Evolutionary conservation across 2,113 vertebrate species (phyloP).

Genomic region (Candoia aspera): DNA sequence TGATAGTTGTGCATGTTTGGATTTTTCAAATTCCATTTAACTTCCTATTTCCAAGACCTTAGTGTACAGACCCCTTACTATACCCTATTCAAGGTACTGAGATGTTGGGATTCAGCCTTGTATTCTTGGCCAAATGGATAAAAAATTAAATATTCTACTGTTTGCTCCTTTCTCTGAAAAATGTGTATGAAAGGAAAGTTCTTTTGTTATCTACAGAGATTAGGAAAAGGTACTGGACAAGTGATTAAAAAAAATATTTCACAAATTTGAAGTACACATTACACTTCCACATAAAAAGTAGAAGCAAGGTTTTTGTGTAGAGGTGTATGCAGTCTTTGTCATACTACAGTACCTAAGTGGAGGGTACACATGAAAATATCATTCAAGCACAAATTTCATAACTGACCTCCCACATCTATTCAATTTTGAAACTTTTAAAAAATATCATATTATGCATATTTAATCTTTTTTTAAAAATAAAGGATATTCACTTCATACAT

Average conservation of each 20-base stretch:
- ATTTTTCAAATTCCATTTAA: background rate
- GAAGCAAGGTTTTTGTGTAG: too few relatives aligned
- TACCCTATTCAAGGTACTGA: background rate
- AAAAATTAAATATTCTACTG: background rate
- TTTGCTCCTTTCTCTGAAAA: background rate
- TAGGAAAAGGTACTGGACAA: background rate
- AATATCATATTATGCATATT: too few relatives aligned
- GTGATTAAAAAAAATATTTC: background rate
- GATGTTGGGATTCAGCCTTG: background rate
- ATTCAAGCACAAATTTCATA: too few relatives aligned
- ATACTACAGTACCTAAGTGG: too few relatives aligned
- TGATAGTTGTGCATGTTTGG: background rate
- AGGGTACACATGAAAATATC: too few relatives aligned
- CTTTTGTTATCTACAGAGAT: background rate
- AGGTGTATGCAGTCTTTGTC: too few relatives aligned
- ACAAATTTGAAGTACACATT: too few relatives aligned
- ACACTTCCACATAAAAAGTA: background rate
- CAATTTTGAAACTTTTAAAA: too few relatives aligned
- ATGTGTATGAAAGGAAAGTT: background rate
- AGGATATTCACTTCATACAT: too few relatives aligned
- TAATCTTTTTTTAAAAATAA: too few relatives aligned
- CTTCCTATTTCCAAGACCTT: background rate
- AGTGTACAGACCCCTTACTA: background rate
- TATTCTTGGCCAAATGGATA: background rate
- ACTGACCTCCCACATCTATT: too few relatives aligned